Evolutionary conservation across 2,113 vertebrate genomes (phyloP).

Genomic region (Machaerirhynchus nigripectus): DNA sequence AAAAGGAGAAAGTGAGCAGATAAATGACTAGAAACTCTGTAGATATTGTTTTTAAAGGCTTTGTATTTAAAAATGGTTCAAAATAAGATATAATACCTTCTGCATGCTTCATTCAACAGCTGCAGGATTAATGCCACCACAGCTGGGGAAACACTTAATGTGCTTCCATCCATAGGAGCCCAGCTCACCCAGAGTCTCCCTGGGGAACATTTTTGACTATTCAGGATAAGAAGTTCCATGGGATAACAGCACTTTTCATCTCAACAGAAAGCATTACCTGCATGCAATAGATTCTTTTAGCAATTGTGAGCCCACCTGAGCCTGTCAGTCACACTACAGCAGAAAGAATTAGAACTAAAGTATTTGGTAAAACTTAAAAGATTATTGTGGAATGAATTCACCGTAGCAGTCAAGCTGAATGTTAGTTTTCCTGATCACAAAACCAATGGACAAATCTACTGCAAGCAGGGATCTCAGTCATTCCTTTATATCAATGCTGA

Average conservation of each 20-base stretch:
- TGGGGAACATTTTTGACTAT: background rate
- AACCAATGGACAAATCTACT: background rate
- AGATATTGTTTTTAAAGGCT: background rate
- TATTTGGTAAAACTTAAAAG: background rate
- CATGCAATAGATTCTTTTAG: rapidly evolving
- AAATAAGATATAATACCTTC: background rate
- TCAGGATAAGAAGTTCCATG: background rate
- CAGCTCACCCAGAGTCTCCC: background rate
- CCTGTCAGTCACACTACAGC: background rate
- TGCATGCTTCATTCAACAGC: background rate
- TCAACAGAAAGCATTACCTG: background rate
- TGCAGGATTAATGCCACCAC: background rate
- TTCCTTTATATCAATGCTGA: background rate
- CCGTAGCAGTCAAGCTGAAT: background rate
- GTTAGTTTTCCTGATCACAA: background rate
- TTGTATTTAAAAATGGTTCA: background rate
- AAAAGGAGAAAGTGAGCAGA: background rate
- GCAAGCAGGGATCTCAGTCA: background rate
- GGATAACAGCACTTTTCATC: background rate
- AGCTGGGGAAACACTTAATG: background rate
- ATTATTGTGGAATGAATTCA: background rate
- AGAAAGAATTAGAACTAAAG: background rate
- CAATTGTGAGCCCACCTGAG: background rate
- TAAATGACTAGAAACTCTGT: background rate
- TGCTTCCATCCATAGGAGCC: rapidly evolving